Conservation (phyloP, 2,797 vertebrate species). For the Pseudopleuronectes americanus region DNA sequence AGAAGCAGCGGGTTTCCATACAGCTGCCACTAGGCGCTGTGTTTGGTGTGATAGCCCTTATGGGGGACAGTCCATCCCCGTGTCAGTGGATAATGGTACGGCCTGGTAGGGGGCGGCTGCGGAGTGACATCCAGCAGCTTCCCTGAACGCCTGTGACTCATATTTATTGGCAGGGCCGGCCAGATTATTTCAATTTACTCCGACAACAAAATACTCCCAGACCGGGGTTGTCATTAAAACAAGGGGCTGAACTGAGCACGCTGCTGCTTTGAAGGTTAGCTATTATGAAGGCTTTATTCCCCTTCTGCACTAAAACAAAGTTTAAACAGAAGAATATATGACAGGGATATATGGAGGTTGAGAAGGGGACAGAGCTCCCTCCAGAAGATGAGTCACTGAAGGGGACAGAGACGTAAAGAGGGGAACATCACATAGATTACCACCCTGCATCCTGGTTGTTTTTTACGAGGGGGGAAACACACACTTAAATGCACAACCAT, state of each 20-base stretch:
- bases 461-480: constrained; percentile 36
- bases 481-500: constrained; percentile 59
- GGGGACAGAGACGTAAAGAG: constrained; percentile 27
- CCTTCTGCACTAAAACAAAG: constrained; percentile 23
- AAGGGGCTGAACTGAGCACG: constrained; percentile 37
- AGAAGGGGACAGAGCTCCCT: neutral
- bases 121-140: constrained; percentile 67
- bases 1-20: constrained; percentile 46
- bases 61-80: constrained; percentile 55
- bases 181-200: constrained; percentile 80
- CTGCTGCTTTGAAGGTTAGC: constrained; percentile 66
- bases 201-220: constrained; percentile 58
- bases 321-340: constrained; percentile 26
- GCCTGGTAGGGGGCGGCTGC: constrained; percentile 53
- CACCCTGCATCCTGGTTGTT: constrained; percentile 48
- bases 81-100: constrained; percentile 53
- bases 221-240: constrained; percentile 65
- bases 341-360: constrained; percentile 5
- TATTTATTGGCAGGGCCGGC: constrained; percentile 58
- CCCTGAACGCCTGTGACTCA: constrained; percentile 65
- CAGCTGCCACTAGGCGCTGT: constrained; percentile 53
- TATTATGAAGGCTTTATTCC: constrained; percentile 25
- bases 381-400: constrained; percentile 34
- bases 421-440: constrained; percentile 56
- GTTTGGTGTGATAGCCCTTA: constrained; percentile 66